Evolutionary conservation across 2,888 invertebrate species (phyloP), one percentile per base, ranked within the genome.

Genomic region (Limnephilus auricula): DNA sequence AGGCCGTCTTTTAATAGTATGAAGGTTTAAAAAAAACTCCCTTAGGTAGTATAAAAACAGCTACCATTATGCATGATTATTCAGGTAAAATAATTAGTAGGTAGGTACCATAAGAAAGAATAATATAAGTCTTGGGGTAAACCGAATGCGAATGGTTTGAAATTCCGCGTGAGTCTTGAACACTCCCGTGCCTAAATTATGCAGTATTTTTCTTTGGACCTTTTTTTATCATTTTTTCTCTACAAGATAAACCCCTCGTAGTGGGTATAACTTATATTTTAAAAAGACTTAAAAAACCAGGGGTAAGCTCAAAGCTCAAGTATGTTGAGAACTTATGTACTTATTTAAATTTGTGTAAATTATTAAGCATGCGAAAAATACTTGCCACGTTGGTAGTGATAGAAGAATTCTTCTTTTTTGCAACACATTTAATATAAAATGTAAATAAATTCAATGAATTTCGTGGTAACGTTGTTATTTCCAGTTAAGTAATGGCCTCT

Each of bases 231-330:
- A 31, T 80, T 80, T 80, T 79, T 80, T 13, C 31, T 5, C 31
- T 15, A 80, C 30, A 31, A 80, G 80, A 30, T 30, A 15, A 80
- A 30, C 31, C 31, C 31, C 80, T 80, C 25, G 80, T 80, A 32
- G 80, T 30, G 80, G 13, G 31, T 15, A 25, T 80, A 80, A 80
- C 80, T 80, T 80, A 30, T 80, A 80, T 80, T 80, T 65, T 65
- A 18, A 80, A 79, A 80, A 80, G n/a, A 80, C 80, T 80, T 18
- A 80, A 32, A 79, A 80, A 80, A 31, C 50, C 18, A 1, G 50
- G 50, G 50, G 50, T 65, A 65, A 65, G 25, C 50, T 65, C 50
- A 65, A 65, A 15, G 50, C 50, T 65, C 50, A 65, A 65, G 50
- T 65, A 65, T 65, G 50, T 65, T 25, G 50, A 65, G 18, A 25